Evolutionary conservation across 2,888 invertebrate genomes (phyloP), one percentile per base, ranked within the genome.

Genomic region (Aphodius granarius): DNA sequence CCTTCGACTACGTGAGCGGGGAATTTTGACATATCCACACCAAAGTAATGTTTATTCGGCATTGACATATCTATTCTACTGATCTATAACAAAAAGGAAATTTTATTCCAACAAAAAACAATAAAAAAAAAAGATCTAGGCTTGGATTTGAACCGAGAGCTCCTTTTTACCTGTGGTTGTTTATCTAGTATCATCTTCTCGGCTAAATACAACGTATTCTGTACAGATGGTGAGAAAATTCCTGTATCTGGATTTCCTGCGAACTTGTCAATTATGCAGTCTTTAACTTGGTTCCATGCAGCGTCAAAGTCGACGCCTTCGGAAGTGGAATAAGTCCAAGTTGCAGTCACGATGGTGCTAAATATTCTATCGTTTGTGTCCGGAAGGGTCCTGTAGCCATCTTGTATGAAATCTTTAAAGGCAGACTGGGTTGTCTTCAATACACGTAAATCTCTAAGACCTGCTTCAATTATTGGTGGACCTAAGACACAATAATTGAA

Each of bases 1-100:
- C 91, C 90, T 18, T 91, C 91, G 15, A 91, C 90, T 16, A 93
- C 88, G 71, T 90, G 88, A 0, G 89, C 89, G 20, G 93, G 91
- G 86, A 95, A 94, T 81, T 92, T 93, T 6, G 92, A 91, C 82
- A 94, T 90, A 84, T 95, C 94, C 66, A 94, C 91, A 80, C 91
- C 91, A 81, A 93, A 91, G 84, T 95, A 95, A 84, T 95, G 95
- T 82, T 94, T 94, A 86, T 95, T 95, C 0, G 95, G 95, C 92
- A 95, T 92, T 77, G 90, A 89, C 92, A 94, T 94, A 80, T 92
- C 91, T 72, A 94, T 92, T 84, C 91, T 91, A 3, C 89, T 88
- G 68, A 94, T 91, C 92, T 94, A 23, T 68, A 77, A 68, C 6
- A 20, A n/a, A 21, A 65, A 65, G 6, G 15, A 64, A n/a, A 64